Evolutionary conservation across 1,140 invertebrate genomes (phyloP), one percentile per base, ranked within the genome.

Genomic region (Triops longicaudatus): DNA sequence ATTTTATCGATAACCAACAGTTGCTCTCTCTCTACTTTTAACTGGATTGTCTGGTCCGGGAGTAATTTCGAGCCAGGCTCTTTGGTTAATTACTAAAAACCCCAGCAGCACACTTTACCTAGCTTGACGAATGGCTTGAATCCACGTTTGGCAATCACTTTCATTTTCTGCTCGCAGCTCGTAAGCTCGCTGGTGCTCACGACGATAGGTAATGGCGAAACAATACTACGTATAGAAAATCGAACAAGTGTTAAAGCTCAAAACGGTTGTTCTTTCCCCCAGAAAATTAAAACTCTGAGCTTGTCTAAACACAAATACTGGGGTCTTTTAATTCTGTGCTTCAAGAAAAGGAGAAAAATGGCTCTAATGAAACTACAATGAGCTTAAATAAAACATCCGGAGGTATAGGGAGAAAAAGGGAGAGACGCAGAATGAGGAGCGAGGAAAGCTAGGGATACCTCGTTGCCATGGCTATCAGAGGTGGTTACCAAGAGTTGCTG

Each of bases 71-170:
- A 37, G 31, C 31, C 31, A 37, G 31, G 31, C 31, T 37, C 31
- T 37, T 37, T 37, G 2, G 31, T 37, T 37, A 37, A 37, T 37
- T 37, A 37, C 31, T 37, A 37, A 37, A 37, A 37, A 26, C 22
- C 73, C 0, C 73, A n/a, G 72, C 17, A 44, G 26, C 14, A 75
- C 9, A 73, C 74, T 75, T 83, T 86, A 93, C 94, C 93, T 96
- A 11, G 94, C 94, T 81, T 91, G 89, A 74, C 91, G 86, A 81
- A 97, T 94, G 1, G 93, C 90, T 83, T 96, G 92, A 78, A 97
- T 93, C 95, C 95, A 97, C 63, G 90, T 89, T 81, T 92, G 91
- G 83, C 94, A 96, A 81, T 95, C 93, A 14, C 90, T 88, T 83
- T 96, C 94, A 1, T 90, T 91, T 41, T 92, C 88, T 4, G 94